Base-by-base conservation (phyloP, 1,140 invertebrate genomes). In the Ceratosolen solmsi region DNA sequence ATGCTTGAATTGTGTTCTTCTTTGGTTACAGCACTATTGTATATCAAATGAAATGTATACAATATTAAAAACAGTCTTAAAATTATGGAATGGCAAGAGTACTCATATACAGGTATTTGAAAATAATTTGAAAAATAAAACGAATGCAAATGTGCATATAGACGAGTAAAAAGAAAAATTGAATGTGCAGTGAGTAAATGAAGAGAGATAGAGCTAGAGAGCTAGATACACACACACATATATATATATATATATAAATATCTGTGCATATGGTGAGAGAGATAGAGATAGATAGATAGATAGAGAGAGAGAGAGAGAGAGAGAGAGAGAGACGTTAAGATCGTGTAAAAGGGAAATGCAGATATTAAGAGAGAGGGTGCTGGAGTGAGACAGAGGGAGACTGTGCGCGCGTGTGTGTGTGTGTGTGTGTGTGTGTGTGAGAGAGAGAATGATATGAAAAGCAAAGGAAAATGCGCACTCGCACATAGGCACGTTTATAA, bases 1-100 rank as follows among this genome's bases (percentile, higher is more conserved):
- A 92, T 91, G 30, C 88, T 87, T 9, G 88, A 83, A 68, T 84
- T 86, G 22, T 88, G 83, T 20, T 91, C 90, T 38, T 88, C 88
- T 80, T 91, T 91, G 27, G 86, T 65, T 22, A 72, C 84, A 68
- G 85, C 82, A 76, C 80, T 83, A 73, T 77, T 82, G 84, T 79
- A 86, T 85, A 86, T 86, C 7, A 68, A 68, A 68, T 17, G 38
- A 38, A 38, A 27, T 11, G 33, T 25, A 11, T n/a, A 46, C 13
- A 46, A 41, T n/a, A 70, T 70, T 41, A 68, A 27, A 68, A 25
- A 63, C 25, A 25, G 1, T 8, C 20, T 5, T 15, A 9, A 25
- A 63, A 30, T 13, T 27, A 63, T 2, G 20, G 0, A 20, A 65
- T 63, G 3, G 3, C 7, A 65, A 49, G 11, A 63, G 13, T 58